phyloP scores from a whole-genome alignment of 2,113 vertebrate genomes.

The Urocolius indicus region DNA sequence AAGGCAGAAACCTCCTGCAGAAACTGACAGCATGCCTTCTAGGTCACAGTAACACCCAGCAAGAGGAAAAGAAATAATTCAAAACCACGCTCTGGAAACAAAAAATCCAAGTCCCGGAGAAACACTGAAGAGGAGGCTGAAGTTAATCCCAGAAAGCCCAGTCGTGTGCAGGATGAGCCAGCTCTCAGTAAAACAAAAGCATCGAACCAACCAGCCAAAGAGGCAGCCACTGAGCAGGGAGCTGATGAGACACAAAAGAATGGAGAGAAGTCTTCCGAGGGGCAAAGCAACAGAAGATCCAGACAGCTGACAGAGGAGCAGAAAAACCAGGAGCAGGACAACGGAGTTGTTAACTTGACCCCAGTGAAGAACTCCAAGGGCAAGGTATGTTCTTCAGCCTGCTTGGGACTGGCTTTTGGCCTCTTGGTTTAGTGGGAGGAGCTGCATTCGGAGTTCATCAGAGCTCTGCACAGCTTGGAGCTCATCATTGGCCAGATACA shows the following conservation, averaged over 20 bases:
- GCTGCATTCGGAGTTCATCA: background rate
- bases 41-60: conserved; percentile 42
- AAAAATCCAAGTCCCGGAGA: conserved; percentile 38
- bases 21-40: background rate
- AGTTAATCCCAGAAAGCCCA: conserved; percentile 39
- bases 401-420: background rate
- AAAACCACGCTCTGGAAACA: conserved; percentile 12
- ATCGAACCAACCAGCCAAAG: background rate
- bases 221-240: background rate
- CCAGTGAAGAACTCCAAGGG: conserved; percentile 52
- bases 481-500: background rate
- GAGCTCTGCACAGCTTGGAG: conserved; percentile 9
- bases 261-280: conserved; percentile 48
- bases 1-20: background rate
- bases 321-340: conserved; percentile 53
- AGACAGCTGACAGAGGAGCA: conserved; percentile 48
- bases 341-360: background rate
- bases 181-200: conserved; percentile 32
- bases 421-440: conserved; percentile 9
- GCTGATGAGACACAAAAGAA: conserved; percentile 45
- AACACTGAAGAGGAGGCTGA: background rate
- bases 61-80: conserved; percentile 64
- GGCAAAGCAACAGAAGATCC: conserved; percentile 57
- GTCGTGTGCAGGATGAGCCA: conserved; percentile 32
- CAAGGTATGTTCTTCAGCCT: conserved; percentile 37